Evolutionary conservation across 2,888 invertebrate species (phyloP).

Genomic region (Trachelus iudaicus): DNA sequence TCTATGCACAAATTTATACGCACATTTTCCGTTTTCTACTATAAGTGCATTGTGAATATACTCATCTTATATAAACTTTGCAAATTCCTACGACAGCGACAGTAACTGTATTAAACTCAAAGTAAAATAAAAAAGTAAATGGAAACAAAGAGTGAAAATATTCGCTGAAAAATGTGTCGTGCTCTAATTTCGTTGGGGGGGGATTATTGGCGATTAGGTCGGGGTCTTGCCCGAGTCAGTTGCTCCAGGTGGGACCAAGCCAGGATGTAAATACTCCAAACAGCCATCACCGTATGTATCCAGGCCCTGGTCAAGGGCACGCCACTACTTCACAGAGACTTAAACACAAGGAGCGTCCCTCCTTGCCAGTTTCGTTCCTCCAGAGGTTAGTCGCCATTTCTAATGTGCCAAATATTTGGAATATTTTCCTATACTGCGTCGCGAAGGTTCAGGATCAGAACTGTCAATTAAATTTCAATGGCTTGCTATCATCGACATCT

Average conservation of each 20-base stretch:
- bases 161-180: neutral
- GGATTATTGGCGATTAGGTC: conserved; percentile 72
- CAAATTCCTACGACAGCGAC: neutral
- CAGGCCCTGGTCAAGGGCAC: conserved; percentile 64
- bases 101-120: neutral
- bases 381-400: conserved; percentile 65
- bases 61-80: neutral
- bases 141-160: neutral
- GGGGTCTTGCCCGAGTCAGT: conserved; percentile 91
- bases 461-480: neutral
- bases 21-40: neutral
- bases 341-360: conserved; percentile 74
- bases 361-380: conserved; percentile 57
- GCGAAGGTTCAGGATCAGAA: neutral
- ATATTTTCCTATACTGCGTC: neutral
- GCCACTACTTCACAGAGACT: conserved; percentile 70
- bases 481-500: neutral
- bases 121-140: neutral
- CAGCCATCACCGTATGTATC: conserved; percentile 57
- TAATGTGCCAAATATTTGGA: neutral
- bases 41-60: neutral
- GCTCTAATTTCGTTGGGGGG: conserved; percentile 27
- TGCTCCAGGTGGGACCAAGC: conserved; percentile 78
- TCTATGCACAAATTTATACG: neutral
- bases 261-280: conserved; percentile 65